phyloP scores from a whole-genome alignment of 2,797 vertebrate genomes.

The Glossophaga mutica region DNA sequence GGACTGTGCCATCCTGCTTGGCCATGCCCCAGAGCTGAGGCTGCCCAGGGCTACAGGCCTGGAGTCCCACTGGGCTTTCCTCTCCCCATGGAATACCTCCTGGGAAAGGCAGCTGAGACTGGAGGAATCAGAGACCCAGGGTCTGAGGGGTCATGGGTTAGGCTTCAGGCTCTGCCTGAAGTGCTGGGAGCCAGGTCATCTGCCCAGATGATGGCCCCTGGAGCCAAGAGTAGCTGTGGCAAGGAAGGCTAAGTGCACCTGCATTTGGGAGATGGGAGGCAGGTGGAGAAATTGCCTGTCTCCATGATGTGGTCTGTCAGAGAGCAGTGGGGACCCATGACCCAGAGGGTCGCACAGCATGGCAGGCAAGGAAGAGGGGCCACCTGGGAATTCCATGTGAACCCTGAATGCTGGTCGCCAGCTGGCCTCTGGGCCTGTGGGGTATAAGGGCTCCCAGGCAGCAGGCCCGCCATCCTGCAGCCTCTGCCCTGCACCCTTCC shows the following conservation, averaged over 20 bases:
- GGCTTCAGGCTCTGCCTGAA: neutral
- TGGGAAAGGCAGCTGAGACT: neutral
- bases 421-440: neutral
- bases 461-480: rapidly evolving
- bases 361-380: rapidly evolving
- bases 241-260: neutral
- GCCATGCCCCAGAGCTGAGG: neutral
- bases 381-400: no score
- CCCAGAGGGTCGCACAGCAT: neutral
- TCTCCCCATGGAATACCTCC: neutral
- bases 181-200: neutral
- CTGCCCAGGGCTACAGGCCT: no score
- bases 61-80: neutral
- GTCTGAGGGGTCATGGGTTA: neutral
- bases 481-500: neutral
- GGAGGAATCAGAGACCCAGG: neutral
- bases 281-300: neutral
- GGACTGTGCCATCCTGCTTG: neutral
- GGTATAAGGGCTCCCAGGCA: neutral
- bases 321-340: neutral
- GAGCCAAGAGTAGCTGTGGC: neutral
- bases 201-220: neutral
- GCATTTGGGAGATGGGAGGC: neutral
- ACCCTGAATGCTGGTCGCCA: neutral
- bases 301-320: neutral